These are phyloP conservation scores for Percina caprodes DNA, from an alignment of 2,113 vertebrate genomes.

Conservation along the genomic window DNA sequence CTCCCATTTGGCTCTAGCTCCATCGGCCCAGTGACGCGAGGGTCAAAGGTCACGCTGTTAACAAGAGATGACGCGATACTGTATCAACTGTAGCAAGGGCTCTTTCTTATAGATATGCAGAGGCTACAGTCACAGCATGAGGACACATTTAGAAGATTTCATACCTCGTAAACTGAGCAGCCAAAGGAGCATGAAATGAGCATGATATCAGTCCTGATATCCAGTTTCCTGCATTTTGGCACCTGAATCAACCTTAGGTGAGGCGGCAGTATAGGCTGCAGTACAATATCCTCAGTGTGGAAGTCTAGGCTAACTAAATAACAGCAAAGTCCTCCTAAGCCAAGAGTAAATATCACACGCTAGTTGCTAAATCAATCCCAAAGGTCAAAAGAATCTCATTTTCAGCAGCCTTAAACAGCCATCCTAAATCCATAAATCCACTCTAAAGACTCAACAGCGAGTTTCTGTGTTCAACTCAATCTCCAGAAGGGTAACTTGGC, in stretches of 20 bases:
- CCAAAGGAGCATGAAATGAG: neutral
- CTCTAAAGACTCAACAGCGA: constrained; percentile 49
- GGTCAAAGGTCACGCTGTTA: constrained; percentile 28
- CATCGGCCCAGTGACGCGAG: neutral
- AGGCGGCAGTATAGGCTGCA: neutral
- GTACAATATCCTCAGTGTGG: neutral
- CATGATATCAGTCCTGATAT: constrained; percentile 27
- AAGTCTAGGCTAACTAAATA: neutral
- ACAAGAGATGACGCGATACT: constrained; percentile 42
- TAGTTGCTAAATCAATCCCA: constrained; percentile 23
- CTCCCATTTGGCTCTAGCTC: constrained; percentile 18
- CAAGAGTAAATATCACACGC: constrained; percentile 27
- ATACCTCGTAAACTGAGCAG: constrained; percentile 38
- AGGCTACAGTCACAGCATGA: constrained; percentile 24
- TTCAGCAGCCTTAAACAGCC: constrained; percentile 39
- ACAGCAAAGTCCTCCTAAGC: neutral
- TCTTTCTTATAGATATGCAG: neutral
- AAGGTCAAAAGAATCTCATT: constrained; percentile 43
- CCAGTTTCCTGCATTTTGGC: neutral
- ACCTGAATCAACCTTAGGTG: neutral
- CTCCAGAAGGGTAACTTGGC: constrained; percentile 49
- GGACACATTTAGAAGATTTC: constrained; percentile 52
- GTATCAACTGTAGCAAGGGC: constrained; percentile 3
- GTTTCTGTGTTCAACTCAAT: constrained; percentile 33
- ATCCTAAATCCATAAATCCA: constrained; percentile 58